A percentile compares a stretch with the other conserved stretches of the same genome.
These are phyloP conservation scores for Argyrosomus regius DNA, from an alignment of 2,797 vertebrate species.

Conservation along the genomic window DNA sequence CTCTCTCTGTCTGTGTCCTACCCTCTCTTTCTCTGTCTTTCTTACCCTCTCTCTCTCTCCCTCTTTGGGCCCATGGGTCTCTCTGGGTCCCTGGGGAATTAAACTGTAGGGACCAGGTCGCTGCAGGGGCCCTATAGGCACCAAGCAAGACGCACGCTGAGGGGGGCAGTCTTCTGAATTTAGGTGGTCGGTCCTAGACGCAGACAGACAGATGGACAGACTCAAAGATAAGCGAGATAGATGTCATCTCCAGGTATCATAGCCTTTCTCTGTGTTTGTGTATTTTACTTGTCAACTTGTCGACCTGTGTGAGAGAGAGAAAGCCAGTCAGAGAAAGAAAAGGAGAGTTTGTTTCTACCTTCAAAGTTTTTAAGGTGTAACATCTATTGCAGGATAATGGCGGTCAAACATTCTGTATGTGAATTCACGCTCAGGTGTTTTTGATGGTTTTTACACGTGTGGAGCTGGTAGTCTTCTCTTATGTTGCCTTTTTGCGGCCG, in stretches of 20 bases:
- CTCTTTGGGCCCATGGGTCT: constrained; percentile 53
- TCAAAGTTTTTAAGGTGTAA: constrained; percentile 46
- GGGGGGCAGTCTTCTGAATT: constrained; percentile 47
- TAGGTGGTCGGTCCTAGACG: constrained; percentile 46
- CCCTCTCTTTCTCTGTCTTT: constrained; percentile 29
- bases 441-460: constrained; percentile 12
- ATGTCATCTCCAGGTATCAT: constrained; percentile 37
- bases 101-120: constrained; percentile 63
- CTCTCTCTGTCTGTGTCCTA: constrained; percentile 27
- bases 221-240: constrained; percentile 35
- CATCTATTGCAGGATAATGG: constrained; percentile 18
- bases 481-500: constrained; percentile 36
- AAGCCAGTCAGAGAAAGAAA: not conserved
- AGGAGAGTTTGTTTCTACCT: constrained; percentile 46
- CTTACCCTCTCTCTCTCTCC: constrained; percentile 41
- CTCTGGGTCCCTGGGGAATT: constrained; percentile 61
- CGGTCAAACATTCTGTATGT: constrained; percentile 6
- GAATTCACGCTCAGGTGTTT: constrained; percentile 24
- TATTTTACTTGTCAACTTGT: constrained; percentile 40
- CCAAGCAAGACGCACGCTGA: constrained; percentile 51
- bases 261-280: constrained; percentile 25
- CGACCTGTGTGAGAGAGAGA: not conserved
- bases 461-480: constrained; percentile 26
- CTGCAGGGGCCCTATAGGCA: constrained; percentile 76
- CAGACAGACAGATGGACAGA: constrained; percentile 57